Conservation (phyloP, 2,888 invertebrate species). For the Dioctria linearis region DNA sequence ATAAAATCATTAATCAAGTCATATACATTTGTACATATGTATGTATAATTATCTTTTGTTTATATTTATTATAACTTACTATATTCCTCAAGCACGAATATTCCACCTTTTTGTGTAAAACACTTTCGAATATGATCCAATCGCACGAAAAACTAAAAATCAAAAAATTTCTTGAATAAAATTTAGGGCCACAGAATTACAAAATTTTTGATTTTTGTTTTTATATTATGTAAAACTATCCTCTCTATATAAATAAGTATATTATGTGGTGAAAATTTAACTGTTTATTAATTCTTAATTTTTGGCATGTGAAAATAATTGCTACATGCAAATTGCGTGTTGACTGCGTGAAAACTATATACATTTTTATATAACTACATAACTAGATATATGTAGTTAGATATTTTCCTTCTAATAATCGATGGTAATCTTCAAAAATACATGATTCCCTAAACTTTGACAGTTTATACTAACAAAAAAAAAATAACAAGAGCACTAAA, state of each 20-base stretch:
- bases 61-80: slow-evolving; percentile 80
- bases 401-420: not conserved
- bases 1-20: not conserved
- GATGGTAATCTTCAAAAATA: not conserved
- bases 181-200: not conserved
- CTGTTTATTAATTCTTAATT: not conserved
- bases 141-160: slow-evolving; percentile 98
- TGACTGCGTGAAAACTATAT: slow-evolving; percentile 11
- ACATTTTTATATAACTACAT: no score
- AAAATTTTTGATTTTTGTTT: not conserved
- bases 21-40: not conserved
- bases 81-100: slow-evolving; percentile 99
- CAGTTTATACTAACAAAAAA: slow-evolving; percentile 10
- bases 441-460: slow-evolving; percentile 7
- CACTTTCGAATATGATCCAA: slow-evolving; percentile 99
- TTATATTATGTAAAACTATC: slow-evolving; percentile 1
- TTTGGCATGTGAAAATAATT: slow-evolving; percentile 9
- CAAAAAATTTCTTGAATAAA: not conserved
- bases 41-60: slow-evolving; percentile 64
- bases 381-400: not conserved
- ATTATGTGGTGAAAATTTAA: not conserved
- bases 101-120: slow-evolving; percentile 98
- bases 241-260: slow-evolving; percentile 22
- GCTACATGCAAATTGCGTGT: slow-evolving; percentile 48
- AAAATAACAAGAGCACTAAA: slow-evolving; percentile 10